Percentiles rank a stretch among this genome's conserved stretches.
Evolutionary conservation across 1,140 invertebrate genomes (phyloP).

Genomic region (Diprion similis): DNA sequence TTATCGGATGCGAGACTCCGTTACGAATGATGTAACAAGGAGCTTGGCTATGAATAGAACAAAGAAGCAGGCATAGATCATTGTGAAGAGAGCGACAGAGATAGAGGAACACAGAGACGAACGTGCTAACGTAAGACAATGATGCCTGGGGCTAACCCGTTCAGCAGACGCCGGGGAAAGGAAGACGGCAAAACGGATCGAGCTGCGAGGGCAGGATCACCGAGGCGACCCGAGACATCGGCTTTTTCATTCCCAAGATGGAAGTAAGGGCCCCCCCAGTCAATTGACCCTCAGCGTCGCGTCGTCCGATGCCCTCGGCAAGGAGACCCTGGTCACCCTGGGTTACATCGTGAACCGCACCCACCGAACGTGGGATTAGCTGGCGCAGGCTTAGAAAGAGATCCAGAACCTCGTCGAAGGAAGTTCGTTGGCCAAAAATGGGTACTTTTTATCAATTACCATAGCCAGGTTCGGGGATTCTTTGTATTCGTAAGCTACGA

Average conservation of each 20-base stretch:
- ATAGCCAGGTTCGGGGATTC: no score
- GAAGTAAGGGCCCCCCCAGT: not conserved
- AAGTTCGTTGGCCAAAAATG: not conserved
- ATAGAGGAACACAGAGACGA: constrained; percentile 17
- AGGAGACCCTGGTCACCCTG: not conserved
- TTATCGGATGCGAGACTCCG: constrained; percentile 19
- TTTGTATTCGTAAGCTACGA: no score
- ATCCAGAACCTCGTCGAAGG: not conserved
- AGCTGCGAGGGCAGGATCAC: not conserved
- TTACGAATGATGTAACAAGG: constrained; percentile 39
- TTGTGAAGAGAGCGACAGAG: constrained; percentile 29
- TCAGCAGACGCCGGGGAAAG: no score
- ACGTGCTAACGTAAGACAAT: no score
- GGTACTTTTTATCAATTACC: no score
- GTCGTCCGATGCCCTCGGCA: not conserved
- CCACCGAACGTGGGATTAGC: not conserved
- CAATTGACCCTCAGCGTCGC: not conserved
- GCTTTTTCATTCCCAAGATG: not conserved
- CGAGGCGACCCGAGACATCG: not conserved
- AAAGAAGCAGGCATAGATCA: no score
- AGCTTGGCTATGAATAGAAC: no score
- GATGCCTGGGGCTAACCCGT: no score
- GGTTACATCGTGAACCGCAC: not conserved
- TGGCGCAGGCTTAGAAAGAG: not conserved
- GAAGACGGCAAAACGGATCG: not conserved